phyloP scores from a whole-genome alignment of 2,888 invertebrate genomes.

The Drosophila affinis region DNA sequence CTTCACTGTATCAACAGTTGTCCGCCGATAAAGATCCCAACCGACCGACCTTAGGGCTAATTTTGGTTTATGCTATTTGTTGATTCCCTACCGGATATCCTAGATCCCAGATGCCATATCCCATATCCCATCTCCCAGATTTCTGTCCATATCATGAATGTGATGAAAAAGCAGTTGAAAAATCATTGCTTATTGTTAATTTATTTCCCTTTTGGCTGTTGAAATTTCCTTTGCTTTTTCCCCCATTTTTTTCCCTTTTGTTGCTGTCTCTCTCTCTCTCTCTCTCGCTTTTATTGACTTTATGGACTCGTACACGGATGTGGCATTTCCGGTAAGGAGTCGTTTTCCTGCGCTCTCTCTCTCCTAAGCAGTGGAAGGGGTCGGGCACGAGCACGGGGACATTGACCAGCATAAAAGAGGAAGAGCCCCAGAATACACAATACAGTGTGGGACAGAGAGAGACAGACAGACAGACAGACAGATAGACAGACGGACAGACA shows the following conservation, averaged over 20 bases:
- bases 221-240: conserved; percentile 58
- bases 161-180: conserved; percentile 43
- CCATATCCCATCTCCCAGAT: not conserved
- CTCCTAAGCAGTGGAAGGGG: conserved; percentile 23
- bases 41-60: conserved; percentile 9
- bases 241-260: conserved; percentile 14
- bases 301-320: conserved; percentile 60
- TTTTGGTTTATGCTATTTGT: not conserved
- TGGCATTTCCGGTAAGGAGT: conserved; percentile 62
- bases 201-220: conserved; percentile 74
- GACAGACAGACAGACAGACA: conserved; percentile 8
- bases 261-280: conserved; percentile 2
- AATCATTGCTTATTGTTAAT: conserved; percentile 77
- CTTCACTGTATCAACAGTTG: conserved; percentile 12
- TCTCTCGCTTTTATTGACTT: conserved; percentile 33
- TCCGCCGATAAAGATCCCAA: not conserved
- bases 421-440: conserved; percentile 27
- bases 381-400: conserved; percentile 27
- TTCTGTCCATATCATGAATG: conserved; percentile 20
- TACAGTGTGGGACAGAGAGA: conserved; percentile 41
- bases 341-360: conserved; percentile 8
- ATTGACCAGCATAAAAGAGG: conserved; percentile 67
- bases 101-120: not conserved
- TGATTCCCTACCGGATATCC: conserved; percentile 16
- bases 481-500: not conserved